A percentile compares a stretch with the other conserved stretches of the same genome.
Evolutionary conservation across 2,113 vertebrate genomes (phyloP).

Genomic region (Condylura cristata): DNA sequence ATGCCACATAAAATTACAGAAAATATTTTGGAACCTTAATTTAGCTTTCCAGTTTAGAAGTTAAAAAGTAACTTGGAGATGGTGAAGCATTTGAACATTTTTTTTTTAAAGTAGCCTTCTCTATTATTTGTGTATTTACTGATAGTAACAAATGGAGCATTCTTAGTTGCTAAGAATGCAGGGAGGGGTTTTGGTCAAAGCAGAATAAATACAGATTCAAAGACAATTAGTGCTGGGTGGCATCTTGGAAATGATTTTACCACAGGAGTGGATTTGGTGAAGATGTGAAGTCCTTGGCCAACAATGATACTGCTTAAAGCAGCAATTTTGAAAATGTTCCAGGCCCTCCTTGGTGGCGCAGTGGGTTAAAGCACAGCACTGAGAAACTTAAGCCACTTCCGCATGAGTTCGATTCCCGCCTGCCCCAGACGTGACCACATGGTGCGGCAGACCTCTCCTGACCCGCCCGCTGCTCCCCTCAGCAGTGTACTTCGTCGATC

Average conservation of each 20-base stretch:
- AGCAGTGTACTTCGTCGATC: too few species aligned
- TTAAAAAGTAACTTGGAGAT: neutral
- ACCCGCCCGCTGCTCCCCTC: too few species aligned
- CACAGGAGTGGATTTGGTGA: neutral
- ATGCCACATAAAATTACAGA: neutral
- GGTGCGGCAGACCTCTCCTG: too few species aligned
- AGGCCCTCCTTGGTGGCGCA: too few species aligned
- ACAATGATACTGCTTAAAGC: fast-evolving
- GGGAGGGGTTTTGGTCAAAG: neutral
- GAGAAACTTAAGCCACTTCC: too few species aligned
- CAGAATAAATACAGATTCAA: neutral
- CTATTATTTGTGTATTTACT: neutral
- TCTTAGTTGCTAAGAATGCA: neutral
- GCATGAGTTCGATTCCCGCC: too few species aligned
- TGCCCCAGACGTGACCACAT: too few species aligned
- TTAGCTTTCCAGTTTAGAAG: neutral
- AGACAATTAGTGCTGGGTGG: neutral
- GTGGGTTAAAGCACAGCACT: too few species aligned
- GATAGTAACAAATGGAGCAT: neutral
- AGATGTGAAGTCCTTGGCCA: neutral
- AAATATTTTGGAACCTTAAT: neutral
- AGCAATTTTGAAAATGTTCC: too few species aligned
- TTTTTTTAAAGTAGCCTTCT: neutral
- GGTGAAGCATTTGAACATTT: neutral
- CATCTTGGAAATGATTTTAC: neutral